These are phyloP conservation scores for Sinodicranocentrus sp. DNA, from an alignment of 2,888 invertebrate genomes.

Conservation along the genomic window DNA sequence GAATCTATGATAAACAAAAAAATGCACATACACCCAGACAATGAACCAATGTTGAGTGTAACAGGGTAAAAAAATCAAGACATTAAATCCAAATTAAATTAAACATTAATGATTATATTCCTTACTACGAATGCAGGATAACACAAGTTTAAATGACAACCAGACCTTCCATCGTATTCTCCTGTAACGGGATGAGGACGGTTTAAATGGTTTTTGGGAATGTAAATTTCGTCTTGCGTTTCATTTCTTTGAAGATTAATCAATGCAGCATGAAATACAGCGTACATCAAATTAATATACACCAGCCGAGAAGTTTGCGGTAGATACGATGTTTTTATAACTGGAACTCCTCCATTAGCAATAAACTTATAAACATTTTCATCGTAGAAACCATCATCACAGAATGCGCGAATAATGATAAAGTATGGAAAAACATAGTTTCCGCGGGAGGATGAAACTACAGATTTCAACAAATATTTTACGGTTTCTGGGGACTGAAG, in stretches of 20 bases:
- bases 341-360: conserved; percentile 37
- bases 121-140: conserved; percentile 68
- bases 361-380: conserved; percentile 50
- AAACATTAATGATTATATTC: too few relatives aligned
- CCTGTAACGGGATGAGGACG: not conserved
- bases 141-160: conserved; percentile 66
- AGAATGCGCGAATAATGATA: conserved; percentile 50
- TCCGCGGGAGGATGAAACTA: not conserved
- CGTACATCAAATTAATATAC: not conserved
- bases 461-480: conserved; percentile 34
- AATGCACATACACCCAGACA: not conserved
- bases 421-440: conserved; percentile 63
- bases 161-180: conserved; percentile 39
- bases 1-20: conserved; percentile 15
- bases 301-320: conserved; percentile 42
- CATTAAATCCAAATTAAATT: too few relatives aligned
- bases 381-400: conserved; percentile 60
- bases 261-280: conserved; percentile 24
- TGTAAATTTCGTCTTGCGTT: not conserved
- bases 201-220: not conserved
- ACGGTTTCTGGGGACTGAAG: not conserved
- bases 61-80: too few relatives aligned
- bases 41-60: too few relatives aligned
- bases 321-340: conserved; percentile 21
- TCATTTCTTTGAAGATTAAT: conserved; percentile 31